Evolutionary conservation across 2,113 vertebrate genomes (phyloP), one percentile per base, ranked within the genome.

Genomic region (Vulpes ferrilata): DNA sequence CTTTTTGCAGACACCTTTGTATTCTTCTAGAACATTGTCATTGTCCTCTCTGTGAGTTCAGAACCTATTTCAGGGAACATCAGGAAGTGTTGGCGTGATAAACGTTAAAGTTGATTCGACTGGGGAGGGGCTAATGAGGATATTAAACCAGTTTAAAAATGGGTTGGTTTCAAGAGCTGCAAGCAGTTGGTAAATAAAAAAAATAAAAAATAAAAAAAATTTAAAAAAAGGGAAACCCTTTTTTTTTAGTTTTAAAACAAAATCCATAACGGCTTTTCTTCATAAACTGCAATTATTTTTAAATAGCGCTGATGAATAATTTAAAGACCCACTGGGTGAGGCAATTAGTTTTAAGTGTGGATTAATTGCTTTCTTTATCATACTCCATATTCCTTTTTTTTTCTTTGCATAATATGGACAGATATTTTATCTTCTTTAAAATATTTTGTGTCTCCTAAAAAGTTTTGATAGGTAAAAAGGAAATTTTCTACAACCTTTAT

Each of bases 281-380:
- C 97, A 97, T 98, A 97, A 97, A 97, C 93, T 90, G 93, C 95
- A 97, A 98, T 98, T 98, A 98, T 98, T 98, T 98, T 98, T 97
- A 98, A 97, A 98, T 93, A 98, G 96, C 78, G 27, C 97, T 98
- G 97, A 98, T 98, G 98, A 98, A 98, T 98, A 97, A 98, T 98
- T 98, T 98, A 98, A 98, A 98, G 97, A 98, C 96, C 98, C 97
- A 98, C 93, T 98, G 98, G 98, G 96, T 90, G 97, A 98, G 73
- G 97, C 98, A 97, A 97, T 98, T 98, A 98, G 96, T 97, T 97
- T 97, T 97, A 98, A 98, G 97, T 97, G 97, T 95, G 85, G 91
- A 97, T 98, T 98, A 98, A 98, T 98, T 97, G 97, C 97, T 98
- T 98, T 97, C 96, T 96, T 98, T 97, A 97, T 96, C 98, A 96